Conservation (phyloP, 2,888 invertebrate genomes). For the Plebejus argus region DNA sequence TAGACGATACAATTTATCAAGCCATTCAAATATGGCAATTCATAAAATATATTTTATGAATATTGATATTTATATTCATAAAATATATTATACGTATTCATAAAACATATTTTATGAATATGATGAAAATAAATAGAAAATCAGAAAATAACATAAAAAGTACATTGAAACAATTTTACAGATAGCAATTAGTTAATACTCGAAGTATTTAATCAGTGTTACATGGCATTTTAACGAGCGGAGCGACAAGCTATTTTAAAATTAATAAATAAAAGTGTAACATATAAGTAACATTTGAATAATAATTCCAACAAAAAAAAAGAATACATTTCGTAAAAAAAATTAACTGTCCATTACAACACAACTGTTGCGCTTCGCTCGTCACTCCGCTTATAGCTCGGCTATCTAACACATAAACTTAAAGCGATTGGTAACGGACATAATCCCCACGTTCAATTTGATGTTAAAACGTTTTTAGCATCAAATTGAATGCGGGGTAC, state of each 20-base stretch:
- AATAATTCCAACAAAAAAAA: background rate
- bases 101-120: background rate
- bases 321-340: background rate
- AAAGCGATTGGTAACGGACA: conserved; percentile 27
- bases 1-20: conserved; percentile 2
- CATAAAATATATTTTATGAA: background rate
- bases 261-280: background rate
- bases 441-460: too few species aligned
- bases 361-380: background rate
- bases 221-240: background rate
- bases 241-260: background rate
- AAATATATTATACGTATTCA: background rate
- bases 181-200: background rate
- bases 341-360: background rate
- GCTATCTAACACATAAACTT: conserved; percentile 25
- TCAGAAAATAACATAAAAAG: background rate
- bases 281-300: background rate
- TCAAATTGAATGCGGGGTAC: too few species aligned
- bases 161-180: background rate
- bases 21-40: background rate
- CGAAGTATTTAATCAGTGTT: background rate
- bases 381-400: background rate
- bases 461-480: too few species aligned
- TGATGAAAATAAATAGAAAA: background rate
- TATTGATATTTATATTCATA: too few species aligned